phyloP scores from a whole-genome alignment of 2,113 vertebrate genomes.

The Laticauda laticaudata region DNA sequence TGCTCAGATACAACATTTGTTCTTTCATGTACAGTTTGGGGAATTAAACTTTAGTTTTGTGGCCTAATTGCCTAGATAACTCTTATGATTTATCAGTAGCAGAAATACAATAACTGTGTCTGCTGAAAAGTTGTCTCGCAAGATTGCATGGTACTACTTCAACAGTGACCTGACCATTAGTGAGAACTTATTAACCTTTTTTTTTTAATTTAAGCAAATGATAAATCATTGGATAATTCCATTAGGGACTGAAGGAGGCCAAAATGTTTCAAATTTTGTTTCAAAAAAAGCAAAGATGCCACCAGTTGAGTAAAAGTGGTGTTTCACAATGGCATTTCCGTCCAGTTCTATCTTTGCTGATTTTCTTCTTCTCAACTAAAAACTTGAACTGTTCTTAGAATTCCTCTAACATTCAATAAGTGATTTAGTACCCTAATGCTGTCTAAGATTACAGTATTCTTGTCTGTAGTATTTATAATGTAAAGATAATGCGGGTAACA shows the following conservation, averaged over 20 bases:
- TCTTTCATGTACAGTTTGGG: conserved; percentile 78
- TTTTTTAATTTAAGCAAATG: conserved; percentile 54
- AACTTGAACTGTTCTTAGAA: conserved; percentile 87
- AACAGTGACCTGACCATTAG: conserved; percentile 81
- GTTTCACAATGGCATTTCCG: conserved; percentile 42
- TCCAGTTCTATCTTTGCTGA: conserved; percentile 60
- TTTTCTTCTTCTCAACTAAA: conserved; percentile 83
- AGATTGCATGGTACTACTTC: conserved; percentile 84
- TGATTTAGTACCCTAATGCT: conserved; percentile 76
- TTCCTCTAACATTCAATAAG: conserved; percentile 81
- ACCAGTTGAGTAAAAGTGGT: conserved; percentile 56
- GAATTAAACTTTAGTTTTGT: conserved; percentile 56
- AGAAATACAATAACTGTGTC: conserved; percentile 79
- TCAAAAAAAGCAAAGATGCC: conserved; percentile 50
- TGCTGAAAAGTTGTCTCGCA: conserved; percentile 84
- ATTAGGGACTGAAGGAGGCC: conserved; percentile 66
- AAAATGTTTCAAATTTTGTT: conserved; percentile 61
- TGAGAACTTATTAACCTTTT: conserved; percentile 67
- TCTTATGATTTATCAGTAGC: conserved; percentile 67
- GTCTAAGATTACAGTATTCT: conserved; percentile 87
- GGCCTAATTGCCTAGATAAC: conserved; percentile 68
- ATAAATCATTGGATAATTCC: conserved; percentile 65
- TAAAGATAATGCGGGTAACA: conserved; percentile 96
- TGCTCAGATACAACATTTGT: conserved; percentile 67
- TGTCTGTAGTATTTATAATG: conserved; percentile 97